Evolutionary conservation across 2,888 invertebrate species (phyloP), one percentile per base, ranked within the genome.

Genomic region (Portevinia maculata): DNA sequence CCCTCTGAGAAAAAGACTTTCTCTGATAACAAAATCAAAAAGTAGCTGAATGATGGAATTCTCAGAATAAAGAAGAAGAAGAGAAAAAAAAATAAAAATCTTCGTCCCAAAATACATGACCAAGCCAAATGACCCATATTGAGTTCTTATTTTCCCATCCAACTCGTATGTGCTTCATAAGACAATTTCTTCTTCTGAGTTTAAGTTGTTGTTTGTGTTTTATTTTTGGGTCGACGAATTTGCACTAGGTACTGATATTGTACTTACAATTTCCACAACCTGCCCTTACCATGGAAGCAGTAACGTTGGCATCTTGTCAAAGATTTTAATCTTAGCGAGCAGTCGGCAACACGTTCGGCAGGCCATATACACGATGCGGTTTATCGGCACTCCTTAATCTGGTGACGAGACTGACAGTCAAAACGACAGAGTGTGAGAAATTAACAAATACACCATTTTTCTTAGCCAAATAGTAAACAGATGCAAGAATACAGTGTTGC

Each of bases 101-200:
- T 7, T 17, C 41, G 13, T 50, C 37, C 44, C 48, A 69, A 69
- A n/a, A 57, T 15, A 17, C 67, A 73, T 55, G 74, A 50, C 15
- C 55, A 44, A 44, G 41, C 30, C 55, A 81, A 81, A 52, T 81
- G 75, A 81, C 81, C 81, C 70, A 81, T 60, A 64, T 70, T 52
- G 34, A 46, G 60, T 24, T 62, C 57, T 57, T 37, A 37, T 62
- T 59, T 65, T 24, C 24, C 21, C 28, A 55, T 15, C 28, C 30
- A 34, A 50, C 39, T 3, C 44, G 19, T 44, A 57, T 37, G 7
- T 15, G n/a, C 13, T 21, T 6, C 7, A 32, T 21, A 46, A 8
- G 53, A 11, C 3, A 53, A 67, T 53, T 59, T 75, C 67, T 53
- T 41, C 34, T 52, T 48, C 17, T 34, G n/a, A n/a, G n/a, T n/a